Percentiles rank a stretch among this genome's conserved stretches.
These are phyloP conservation scores for Platerodrilus igneus DNA, from an alignment of 2,888 invertebrate genomes.

Conservation along the genomic window DNA sequence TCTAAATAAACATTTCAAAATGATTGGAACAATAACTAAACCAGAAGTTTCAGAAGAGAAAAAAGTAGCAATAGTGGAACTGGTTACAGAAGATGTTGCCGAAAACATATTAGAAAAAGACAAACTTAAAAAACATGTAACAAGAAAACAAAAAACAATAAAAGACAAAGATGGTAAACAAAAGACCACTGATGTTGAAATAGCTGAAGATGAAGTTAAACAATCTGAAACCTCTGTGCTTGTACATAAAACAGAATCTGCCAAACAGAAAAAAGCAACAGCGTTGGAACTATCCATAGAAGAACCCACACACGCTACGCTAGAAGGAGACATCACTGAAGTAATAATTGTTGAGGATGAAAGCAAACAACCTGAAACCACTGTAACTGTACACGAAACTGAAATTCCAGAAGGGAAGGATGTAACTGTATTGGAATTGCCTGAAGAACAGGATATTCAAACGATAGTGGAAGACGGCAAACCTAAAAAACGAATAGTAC, in stretches of 20 bases:
- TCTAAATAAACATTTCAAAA: constrained; percentile 34
- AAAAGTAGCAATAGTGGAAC: constrained; percentile 29
- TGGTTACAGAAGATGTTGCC: constrained; percentile 9
- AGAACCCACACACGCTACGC: constrained; percentile 28
- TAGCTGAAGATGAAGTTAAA: constrained; percentile 46
- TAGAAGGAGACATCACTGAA: constrained; percentile 29
- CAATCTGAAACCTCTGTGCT: constrained; percentile 37
- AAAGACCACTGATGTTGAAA: constrained; percentile 43
- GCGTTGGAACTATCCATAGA: too few relatives aligned
- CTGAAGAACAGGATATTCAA: too few relatives aligned
- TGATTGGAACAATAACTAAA: constrained; percentile 34
- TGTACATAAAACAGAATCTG: constrained; percentile 27
- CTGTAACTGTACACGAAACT: too few relatives aligned
- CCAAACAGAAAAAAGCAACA: too few relatives aligned
- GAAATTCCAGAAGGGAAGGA: too few relatives aligned
- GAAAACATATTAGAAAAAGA: constrained; percentile 24
- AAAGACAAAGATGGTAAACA: constrained; percentile 40
- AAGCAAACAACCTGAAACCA: too few relatives aligned
- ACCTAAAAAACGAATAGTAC: too few relatives aligned
- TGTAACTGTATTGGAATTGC: too few relatives aligned
- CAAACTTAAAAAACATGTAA: constrained; percentile 16
- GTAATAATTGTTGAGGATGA: too few relatives aligned
- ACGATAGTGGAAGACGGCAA: too few relatives aligned
- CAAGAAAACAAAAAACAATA: constrained; percentile 41
- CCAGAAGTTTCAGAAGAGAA: constrained; percentile 29